Evolutionary conservation across 2,797 vertebrate genomes (phyloP).

Genomic region (Aeoliscus strigatus): DNA sequence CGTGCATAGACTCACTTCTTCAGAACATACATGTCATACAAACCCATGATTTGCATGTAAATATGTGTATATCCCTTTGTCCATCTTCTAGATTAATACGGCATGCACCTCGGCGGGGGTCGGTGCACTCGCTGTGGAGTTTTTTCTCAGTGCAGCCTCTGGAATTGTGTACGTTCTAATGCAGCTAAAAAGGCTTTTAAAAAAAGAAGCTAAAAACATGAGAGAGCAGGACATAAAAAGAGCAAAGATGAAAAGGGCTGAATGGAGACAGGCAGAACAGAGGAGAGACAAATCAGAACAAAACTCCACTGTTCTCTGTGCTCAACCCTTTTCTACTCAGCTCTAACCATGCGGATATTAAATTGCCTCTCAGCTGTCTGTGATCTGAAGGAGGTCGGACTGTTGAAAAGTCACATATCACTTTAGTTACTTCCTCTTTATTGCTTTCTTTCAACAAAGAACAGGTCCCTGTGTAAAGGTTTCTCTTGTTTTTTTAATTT

Average conservation of each 20-base stretch:
- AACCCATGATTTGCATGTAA: too few relatives aligned
- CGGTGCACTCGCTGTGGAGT: neutral
- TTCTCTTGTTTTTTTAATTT: too few relatives aligned
- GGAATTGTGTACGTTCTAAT: neutral
- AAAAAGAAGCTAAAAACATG: slow-evolving; percentile 19
- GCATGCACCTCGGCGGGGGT: too few relatives aligned
- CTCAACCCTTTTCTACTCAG: slow-evolving; percentile 25
- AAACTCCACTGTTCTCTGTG: slow-evolving; percentile 30
- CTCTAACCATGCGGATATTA: slow-evolving; percentile 42
- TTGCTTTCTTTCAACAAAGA: slow-evolving; percentile 4
- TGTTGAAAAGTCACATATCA: slow-evolving; percentile 37
- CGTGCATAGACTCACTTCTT: too few relatives aligned
- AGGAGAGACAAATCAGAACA: slow-evolving; percentile 36
- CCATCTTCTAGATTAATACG: too few relatives aligned
- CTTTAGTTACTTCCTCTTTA: slow-evolving; percentile 5
- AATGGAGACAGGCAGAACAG: slow-evolving; percentile 10
- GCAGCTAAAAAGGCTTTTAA: slow-evolving; percentile 18
- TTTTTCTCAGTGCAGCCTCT: neutral
- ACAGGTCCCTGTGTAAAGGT: too few relatives aligned
- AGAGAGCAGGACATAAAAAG: neutral
- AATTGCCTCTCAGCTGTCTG: slow-evolving; percentile 50
- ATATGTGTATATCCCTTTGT: too few relatives aligned
- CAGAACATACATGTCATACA: too few relatives aligned
- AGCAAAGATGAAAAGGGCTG: slow-evolving; percentile 18
- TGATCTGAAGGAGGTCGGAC: slow-evolving; percentile 42